A percentile compares a stretch with the other conserved stretches of the same genome.
Evolutionary conservation across 2,113 vertebrate genomes (phyloP).

Genomic region (Falco punctatus): DNA sequence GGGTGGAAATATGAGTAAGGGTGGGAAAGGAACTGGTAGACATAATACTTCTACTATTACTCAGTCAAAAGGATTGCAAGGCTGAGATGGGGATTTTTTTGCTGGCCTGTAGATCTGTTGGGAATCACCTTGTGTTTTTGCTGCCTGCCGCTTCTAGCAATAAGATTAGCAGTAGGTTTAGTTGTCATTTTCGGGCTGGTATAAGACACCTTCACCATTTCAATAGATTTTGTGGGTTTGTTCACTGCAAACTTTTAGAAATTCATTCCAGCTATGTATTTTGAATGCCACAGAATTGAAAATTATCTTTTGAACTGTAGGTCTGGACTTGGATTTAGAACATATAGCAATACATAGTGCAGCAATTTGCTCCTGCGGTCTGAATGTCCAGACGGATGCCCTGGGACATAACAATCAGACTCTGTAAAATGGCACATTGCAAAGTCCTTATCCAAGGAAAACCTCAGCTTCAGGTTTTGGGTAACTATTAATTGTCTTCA

Average conservation of each 20-base stretch:
- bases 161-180: neutral
- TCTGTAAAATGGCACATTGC: neutral
- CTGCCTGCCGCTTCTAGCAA: neutral
- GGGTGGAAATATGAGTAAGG: neutral
- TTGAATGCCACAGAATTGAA: neutral
- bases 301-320: neutral
- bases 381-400: neutral
- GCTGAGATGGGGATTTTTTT: neutral
- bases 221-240: neutral
- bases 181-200: neutral
- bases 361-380: neutral
- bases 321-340: neutral
- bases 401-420: neutral
- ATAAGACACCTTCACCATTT: neutral
- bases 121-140: slow-evolving; percentile 4
- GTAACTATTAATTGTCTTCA: neutral
- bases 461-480: neutral
- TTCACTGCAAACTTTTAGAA: neutral
- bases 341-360: neutral
- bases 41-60: neutral
- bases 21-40: neutral
- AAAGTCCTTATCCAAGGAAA: neutral
- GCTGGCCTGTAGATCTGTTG: neutral
- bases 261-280: neutral
- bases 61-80: neutral